phyloP scores from a whole-genome alignment of 2,888 invertebrate genomes.

The Pimpla rufipes region DNA sequence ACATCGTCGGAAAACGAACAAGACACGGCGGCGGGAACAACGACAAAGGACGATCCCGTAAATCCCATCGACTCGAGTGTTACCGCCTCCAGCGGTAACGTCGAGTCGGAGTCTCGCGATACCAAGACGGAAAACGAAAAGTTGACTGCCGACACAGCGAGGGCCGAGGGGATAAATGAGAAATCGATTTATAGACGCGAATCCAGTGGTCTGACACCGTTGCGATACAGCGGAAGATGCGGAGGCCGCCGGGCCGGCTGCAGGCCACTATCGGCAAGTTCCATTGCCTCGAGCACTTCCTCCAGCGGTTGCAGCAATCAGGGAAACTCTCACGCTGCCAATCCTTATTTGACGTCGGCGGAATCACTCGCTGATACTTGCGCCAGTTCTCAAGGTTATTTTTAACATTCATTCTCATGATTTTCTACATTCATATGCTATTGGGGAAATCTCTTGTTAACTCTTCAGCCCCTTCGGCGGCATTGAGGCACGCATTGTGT shows the following conservation, averaged over 20 bases:
- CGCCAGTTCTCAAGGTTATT: slow-evolving; percentile 86
- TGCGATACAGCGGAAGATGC: slow-evolving; percentile 87
- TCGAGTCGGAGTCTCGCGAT: slow-evolving; percentile 15
- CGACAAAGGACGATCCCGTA: not conserved
- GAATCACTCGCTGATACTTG: slow-evolving; percentile 95
- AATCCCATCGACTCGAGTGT: not conserved
- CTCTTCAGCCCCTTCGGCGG: too few relatives aligned
- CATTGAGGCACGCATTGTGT: slow-evolving; percentile 29
- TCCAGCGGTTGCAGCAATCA: slow-evolving; percentile 85
- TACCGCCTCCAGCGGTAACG: not conserved
- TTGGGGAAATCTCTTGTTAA: too few relatives aligned
- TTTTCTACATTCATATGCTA: too few relatives aligned
- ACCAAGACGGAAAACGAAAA: slow-evolving; percentile 1
- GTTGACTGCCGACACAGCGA: not conserved
- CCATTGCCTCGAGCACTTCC: slow-evolving; percentile 89
- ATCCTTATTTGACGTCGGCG: slow-evolving; percentile 94
- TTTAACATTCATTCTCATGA: not conserved
- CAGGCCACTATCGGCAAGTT: slow-evolving; percentile 91
- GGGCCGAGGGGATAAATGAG: slow-evolving; percentile 82
- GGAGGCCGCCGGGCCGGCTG: slow-evolving; percentile 87
- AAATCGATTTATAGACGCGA: slow-evolving; percentile 84
- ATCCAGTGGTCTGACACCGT: slow-evolving; percentile 74
- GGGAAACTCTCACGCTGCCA: slow-evolving; percentile 89
- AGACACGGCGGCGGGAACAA: slow-evolving; percentile 19
- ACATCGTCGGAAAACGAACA: not conserved